phyloP scores from a whole-genome alignment of 2,888 invertebrate genomes.

The Brenthis ino region DNA sequence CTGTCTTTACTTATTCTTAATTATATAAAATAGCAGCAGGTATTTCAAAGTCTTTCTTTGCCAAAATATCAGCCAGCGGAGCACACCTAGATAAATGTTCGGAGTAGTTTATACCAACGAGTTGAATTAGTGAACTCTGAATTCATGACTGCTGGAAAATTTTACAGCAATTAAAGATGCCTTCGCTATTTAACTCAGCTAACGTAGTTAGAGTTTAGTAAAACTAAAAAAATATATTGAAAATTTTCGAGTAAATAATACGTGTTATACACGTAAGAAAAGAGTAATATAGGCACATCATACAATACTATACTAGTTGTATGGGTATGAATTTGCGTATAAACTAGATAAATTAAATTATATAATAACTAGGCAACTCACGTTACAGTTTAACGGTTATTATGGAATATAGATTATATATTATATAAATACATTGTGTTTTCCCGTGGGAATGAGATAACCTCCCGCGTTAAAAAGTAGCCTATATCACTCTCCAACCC shows the following conservation, averaged over 20 bases:
- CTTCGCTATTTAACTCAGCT: slow-evolving; percentile 9
- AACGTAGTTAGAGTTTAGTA: neutral
- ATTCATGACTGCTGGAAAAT: slow-evolving; percentile 14
- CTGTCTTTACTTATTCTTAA: slow-evolving; percentile 9
- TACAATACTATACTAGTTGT: neutral
- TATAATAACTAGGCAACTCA: no score
- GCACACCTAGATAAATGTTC: slow-evolving; percentile 20
- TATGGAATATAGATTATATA: no score
- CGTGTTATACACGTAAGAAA: no score
- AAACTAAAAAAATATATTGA: neutral
- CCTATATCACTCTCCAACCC: no score
- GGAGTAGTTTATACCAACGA: slow-evolving; percentile 25
- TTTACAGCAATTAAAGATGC: slow-evolving; percentile 23
- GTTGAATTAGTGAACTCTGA: slow-evolving; percentile 21
- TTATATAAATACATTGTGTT: no score
- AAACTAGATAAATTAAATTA: no score
- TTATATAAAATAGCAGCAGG: slow-evolving; percentile 5
- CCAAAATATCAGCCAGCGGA: slow-evolving; percentile 14
- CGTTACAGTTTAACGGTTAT: no score
- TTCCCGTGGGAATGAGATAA: no score
- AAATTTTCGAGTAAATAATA: neutral
- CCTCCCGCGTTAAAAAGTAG: no score
- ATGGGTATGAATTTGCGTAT: no score
- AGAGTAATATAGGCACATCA: no score
- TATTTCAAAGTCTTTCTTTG: slow-evolving; percentile 16